Conservation (phyloP, 2,888 invertebrate genomes). For the Hipparchia semele region DNA sequence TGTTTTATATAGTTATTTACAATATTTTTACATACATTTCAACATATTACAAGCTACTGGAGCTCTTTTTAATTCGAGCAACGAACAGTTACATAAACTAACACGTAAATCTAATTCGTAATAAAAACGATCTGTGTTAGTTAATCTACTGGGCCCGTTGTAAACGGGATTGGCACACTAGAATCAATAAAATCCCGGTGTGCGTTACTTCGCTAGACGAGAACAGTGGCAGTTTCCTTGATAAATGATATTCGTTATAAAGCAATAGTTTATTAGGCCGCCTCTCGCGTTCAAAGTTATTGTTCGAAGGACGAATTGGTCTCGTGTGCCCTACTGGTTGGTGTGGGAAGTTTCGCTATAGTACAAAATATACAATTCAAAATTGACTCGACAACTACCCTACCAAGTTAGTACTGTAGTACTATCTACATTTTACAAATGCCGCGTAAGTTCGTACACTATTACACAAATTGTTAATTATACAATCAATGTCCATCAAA, state of each 20-base stretch:
- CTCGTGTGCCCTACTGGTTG: conserved; percentile 61
- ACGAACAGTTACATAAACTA: conserved; percentile 82
- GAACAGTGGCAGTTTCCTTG: conserved; percentile 73
- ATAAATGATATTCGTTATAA: conserved; percentile 58
- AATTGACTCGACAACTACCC: conserved; percentile 72
- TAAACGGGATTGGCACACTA: conserved; percentile 69
- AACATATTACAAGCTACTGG: conserved; percentile 82
- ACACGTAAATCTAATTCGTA: conserved; percentile 82
- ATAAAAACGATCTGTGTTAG: conserved; percentile 78
- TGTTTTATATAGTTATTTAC: conserved; percentile 76
- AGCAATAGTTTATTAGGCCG: conserved; percentile 73
- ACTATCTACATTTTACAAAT: conserved; percentile 68
- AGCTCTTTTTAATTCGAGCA: conserved; percentile 83
- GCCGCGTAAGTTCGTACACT: conserved; percentile 55
- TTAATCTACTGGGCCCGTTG: conserved; percentile 73
- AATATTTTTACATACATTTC: conserved; percentile 81
- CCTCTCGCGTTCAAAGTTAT: conserved; percentile 69
- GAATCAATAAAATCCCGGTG: conserved; percentile 80
- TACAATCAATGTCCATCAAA: not conserved
- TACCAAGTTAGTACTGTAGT: conserved; percentile 64
- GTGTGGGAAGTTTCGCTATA: conserved; percentile 49
- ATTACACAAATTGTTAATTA: conserved; percentile 50
- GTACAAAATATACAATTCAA: conserved; percentile 62
- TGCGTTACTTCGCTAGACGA: conserved; percentile 60
- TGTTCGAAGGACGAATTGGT: conserved; percentile 75